Evolutionary conservation across 2,113 vertebrate species (phyloP).

Genomic region (Corythoichthys intestinalis): DNA sequence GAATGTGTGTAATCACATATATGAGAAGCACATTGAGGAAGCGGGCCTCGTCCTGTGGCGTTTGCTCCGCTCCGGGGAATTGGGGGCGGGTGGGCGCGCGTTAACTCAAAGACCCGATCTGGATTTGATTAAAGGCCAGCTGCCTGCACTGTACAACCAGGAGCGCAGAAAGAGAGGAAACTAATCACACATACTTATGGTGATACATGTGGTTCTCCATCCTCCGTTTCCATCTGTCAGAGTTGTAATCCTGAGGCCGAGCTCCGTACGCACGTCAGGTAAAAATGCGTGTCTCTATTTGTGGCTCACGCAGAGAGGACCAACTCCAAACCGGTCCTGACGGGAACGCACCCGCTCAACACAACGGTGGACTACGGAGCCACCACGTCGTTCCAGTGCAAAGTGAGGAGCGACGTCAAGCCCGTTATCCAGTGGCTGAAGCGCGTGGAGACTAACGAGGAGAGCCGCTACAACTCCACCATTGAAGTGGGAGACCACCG

Average conservation of each 20-base stretch:
- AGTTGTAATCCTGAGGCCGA: conserved; percentile 39
- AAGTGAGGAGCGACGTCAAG: conserved; percentile 96
- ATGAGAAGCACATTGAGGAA: conserved; percentile 62
- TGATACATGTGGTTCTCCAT: conserved; percentile 66
- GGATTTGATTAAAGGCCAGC: conserved; percentile 84
- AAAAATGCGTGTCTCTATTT: conserved; percentile 7
- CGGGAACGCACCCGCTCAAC: conserved; percentile 93
- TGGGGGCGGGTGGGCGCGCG: conserved; percentile 1
- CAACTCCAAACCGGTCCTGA: conserved; percentile 91
- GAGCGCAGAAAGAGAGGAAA: conserved; percentile 65
- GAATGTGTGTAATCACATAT: conserved; percentile 59
- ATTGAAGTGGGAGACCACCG: conserved; percentile 91
- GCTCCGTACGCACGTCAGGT: conserved; percentile 2
- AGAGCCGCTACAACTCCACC: conserved; percentile 94
- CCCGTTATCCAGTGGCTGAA: conserved; percentile 98
- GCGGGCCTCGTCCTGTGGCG: conserved; percentile 48
- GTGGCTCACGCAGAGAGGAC: conserved; percentile 80
- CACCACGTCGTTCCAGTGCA: conserved; percentile 96
- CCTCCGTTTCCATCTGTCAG: conserved; percentile 50
- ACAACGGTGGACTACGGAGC: conserved; percentile 94
- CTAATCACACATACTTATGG: conserved; percentile 69
- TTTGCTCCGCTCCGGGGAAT: conserved; percentile 37
- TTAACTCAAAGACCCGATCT: conserved; percentile 74
- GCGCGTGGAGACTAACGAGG: conserved; percentile 85
- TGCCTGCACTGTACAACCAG: conserved; percentile 72